Base-by-base conservation (phyloP, 2,888 invertebrate genomes). In the Nomada fabriciana region DNA sequence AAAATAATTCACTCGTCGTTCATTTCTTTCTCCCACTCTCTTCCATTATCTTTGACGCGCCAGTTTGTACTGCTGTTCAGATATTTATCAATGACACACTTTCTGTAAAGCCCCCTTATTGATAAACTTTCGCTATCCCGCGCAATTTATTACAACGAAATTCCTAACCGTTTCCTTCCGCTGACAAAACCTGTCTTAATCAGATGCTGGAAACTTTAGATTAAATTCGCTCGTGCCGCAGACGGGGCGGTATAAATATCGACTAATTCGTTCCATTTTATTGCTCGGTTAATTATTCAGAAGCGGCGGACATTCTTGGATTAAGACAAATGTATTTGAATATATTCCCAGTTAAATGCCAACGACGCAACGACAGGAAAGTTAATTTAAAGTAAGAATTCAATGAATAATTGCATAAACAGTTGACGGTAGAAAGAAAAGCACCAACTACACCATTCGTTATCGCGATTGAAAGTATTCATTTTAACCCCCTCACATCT, bases 1-100 rank as follows among this genome's bases (percentile, higher is more conserved):
- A 81, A 81, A 83, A 76, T 80, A 80, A 80, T 82, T 82, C 80
- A 25, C 52, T 52, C 29, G 15, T 52, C 23, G 15, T 42, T 57
- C 42, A 50, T 20, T 15, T 52, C 29, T 18, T 11, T 13, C 20
- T 25, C 20, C 43, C 10, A 3, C 5, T 23, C 13, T 20, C n/a
- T n/a, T 29, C 70, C 65, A 47, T 20, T 55, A 20, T 9, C 3
- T 15, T 10, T 29, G 11, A 15, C 11, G 23, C 25, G 52, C 29
- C 43, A 13, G 15, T 20, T 55, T 11, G 20, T 55, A 20, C 55
- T 42, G 50, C 50, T 15, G 52, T 52, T n/a, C 60, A 29, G 63
- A 68, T 81, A 78, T 73, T 69, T 81, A 65, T 64, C 72, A 73
- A 52, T 59, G 73, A 64, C 69, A 59, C 68, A 68, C 50, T 78